Evolutionary conservation across 2,888 invertebrate genomes (phyloP).

Genomic region (Callyntrura sp.): DNA sequence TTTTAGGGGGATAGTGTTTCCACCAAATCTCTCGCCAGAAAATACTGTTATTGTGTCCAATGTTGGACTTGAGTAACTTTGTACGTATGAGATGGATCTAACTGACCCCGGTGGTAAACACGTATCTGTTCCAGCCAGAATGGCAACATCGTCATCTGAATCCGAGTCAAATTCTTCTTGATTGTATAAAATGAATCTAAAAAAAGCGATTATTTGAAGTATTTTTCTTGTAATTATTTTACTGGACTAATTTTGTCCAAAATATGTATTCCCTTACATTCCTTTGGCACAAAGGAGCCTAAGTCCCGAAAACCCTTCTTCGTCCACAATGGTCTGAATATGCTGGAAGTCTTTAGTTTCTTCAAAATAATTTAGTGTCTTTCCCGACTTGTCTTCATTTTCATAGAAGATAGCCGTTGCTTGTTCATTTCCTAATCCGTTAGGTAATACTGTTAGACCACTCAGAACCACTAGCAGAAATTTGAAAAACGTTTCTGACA

Average conservation of each 20-base stretch:
- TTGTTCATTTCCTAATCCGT: background rate
- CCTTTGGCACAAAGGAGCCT: slow-evolving; percentile 57
- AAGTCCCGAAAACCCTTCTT: background rate
- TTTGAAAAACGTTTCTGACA: background rate
- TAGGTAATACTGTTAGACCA: background rate
- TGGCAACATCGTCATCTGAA: slow-evolving; percentile 35
- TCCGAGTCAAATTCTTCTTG: slow-evolving; percentile 33
- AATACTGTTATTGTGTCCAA: slow-evolving; percentile 46
- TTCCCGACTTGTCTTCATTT: slow-evolving; percentile 53
- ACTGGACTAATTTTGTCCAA: too few species aligned
- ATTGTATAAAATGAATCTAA: slow-evolving; percentile 57
- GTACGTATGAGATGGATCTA: background rate
- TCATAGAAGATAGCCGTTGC: slow-evolving; percentile 45
- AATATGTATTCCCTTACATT: slow-evolving; percentile 43
- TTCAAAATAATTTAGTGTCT: slow-evolving; percentile 39
- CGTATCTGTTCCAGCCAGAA: slow-evolving; percentile 56
- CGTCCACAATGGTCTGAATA: slow-evolving; percentile 23
- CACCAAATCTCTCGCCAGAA: slow-evolving; percentile 29
- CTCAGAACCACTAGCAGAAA: background rate
- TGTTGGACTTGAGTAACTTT: slow-evolving; percentile 14
- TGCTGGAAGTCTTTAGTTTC: slow-evolving; percentile 10
- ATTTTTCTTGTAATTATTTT: too few species aligned
- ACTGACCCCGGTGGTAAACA: slow-evolving; percentile 38
- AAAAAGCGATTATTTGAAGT: background rate
- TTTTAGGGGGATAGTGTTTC: background rate